Base-by-base conservation (phyloP, 2,888 invertebrate genomes). In the Apamea epomidion region DNA sequence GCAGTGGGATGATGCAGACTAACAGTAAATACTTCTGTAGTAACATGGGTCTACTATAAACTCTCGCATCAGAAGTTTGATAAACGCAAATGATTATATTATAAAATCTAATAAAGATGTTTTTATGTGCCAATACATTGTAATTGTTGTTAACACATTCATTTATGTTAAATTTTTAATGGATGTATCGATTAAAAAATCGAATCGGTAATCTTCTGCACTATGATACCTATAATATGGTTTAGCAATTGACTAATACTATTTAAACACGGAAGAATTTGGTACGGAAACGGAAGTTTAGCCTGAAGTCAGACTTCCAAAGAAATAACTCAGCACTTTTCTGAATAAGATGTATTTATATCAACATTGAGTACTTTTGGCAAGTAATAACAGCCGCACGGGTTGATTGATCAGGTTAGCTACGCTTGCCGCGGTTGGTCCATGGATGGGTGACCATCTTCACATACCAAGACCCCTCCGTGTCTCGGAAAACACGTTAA, bases 201-300 rank as follows among this genome's bases (percentile, higher is more conserved):
- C 58, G 5, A 60, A n/a, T 62, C 29, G 6, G n/a, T 14, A 5
- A 60, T 14, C 16, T 29, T 14, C 60, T 12, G n/a, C 14, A 60
- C 2, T 29, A 29, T 29, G 0, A 5, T 14, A n/a, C 12, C 12
- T 29, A 58, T 25, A 58, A 32, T 32, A 32, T 54, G 10, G 16
- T 48, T 16, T 37, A 60, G 8, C 48, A 76, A 73, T 73, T 60
- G 14, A 72, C 10, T 1, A 48, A 29, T 74, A 58, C 45, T n/a
- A 58, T 58, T 76, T 25, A 2, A 65, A 37, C n/a, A 58, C 67
- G 78, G 32, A 54, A 75, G 42, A 5, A 75, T 29, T 74, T 1
- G 51, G 3, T 37, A 12, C 10, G 2, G 16, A 51, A 4, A 16
- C 45, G 79, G 29, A 78, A 64, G 51, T 62, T 69, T 69, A 29